Conservation (phyloP, 2,797 vertebrate species). For the Morelia viridis region DNA sequence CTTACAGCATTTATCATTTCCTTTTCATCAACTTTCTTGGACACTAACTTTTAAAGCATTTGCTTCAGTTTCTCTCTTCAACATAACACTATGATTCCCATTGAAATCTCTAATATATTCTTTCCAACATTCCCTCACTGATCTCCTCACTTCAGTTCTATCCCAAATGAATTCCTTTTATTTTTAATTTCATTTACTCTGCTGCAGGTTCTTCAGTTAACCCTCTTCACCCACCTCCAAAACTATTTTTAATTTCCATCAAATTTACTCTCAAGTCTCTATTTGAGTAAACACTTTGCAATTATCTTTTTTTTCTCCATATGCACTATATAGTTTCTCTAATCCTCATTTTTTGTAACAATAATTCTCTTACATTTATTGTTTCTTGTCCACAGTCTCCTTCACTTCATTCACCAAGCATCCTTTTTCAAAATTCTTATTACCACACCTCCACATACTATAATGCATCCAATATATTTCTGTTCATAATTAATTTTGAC, state of each 20-base stretch:
- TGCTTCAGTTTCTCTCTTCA: neutral
- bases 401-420: neutral
- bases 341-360: neutral
- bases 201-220: neutral
- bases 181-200: neutral
- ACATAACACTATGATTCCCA: neutral
- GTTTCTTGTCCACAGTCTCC: neutral
- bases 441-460: neutral
- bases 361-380: neutral
- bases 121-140: neutral
- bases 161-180: neutral
- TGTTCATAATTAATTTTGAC: neutral
- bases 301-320: neutral
- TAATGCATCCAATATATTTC: neutral
- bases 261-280: neutral
- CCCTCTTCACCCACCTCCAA: neutral
- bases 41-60: neutral
- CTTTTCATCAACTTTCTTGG: neutral
- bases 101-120: neutral
- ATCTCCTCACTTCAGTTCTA: neutral
- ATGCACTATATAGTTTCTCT: neutral
- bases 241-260: neutral
- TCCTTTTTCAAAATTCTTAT: neutral
- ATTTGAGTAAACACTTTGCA: neutral
- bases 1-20: neutral